phyloP scores from a whole-genome alignment of 2,888 invertebrate species.

The Platynereis dumerilii region DNA sequence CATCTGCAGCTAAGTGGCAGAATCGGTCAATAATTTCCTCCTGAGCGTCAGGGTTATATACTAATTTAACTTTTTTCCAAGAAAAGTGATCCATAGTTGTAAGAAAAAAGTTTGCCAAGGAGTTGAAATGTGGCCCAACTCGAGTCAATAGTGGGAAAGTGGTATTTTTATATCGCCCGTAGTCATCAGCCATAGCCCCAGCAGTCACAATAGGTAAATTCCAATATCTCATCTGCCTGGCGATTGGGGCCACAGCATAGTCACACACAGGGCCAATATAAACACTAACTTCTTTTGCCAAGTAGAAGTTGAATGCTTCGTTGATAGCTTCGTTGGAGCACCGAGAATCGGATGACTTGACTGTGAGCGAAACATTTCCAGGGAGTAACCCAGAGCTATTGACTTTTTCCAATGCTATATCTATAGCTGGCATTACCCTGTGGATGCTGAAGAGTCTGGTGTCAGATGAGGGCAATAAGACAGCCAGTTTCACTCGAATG shows the following conservation, averaged over 20 bases:
- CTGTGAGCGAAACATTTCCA: slow-evolving; percentile 12
- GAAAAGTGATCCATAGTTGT: slow-evolving; percentile 47
- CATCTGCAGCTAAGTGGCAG: slow-evolving; percentile 79
- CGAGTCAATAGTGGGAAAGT: slow-evolving; percentile 79
- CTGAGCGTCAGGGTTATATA: slow-evolving; percentile 79
- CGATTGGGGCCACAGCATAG: slow-evolving; percentile 85
- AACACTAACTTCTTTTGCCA: slow-evolving; percentile 41
- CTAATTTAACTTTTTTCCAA: slow-evolving; percentile 76
- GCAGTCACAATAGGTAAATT: slow-evolving; percentile 85
- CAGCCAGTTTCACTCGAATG: slow-evolving; percentile 6
- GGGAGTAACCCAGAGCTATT: slow-evolving; percentile 2
- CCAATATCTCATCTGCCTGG: slow-evolving; percentile 84
- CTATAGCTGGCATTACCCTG: slow-evolving; percentile 43
- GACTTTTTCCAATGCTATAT: slow-evolving; percentile 42
- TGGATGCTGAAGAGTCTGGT: slow-evolving; percentile 43
- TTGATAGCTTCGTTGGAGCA: slow-evolving; percentile 46
- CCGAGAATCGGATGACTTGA: slow-evolving; percentile 46
- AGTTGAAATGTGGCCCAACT: slow-evolving; percentile 49
- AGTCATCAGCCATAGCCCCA: slow-evolving; percentile 58
- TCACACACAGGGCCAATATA: slow-evolving; percentile 60
- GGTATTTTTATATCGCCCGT: slow-evolving; percentile 40
- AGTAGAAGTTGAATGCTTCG: slow-evolving; percentile 49
- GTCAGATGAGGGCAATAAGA: slow-evolving; percentile 11
- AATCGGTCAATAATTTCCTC: slow-evolving; percentile 73
- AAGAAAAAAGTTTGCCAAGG: slow-evolving; percentile 41